A percentile compares a stretch with the other conserved stretches of the same genome.
Conservation (phyloP, 2,797 vertebrate species). For the Silurus lanzhouensis region DNA sequence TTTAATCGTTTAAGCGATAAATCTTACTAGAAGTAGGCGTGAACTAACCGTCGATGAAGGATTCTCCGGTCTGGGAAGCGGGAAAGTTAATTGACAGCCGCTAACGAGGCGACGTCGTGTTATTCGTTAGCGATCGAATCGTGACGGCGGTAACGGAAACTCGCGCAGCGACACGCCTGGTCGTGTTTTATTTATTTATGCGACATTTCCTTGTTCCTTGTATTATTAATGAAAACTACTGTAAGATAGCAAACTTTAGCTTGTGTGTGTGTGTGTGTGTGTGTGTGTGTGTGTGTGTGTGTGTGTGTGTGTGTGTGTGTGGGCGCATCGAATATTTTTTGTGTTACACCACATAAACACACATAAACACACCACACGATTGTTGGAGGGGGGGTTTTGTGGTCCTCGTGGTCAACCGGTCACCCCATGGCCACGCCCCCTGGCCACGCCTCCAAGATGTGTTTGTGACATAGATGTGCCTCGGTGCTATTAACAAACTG, state of each 20-base stretch:
- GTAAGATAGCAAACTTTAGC: no score
- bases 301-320: slow-evolving; percentile 8
- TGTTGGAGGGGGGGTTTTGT: no score
- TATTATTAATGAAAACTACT: background rate
- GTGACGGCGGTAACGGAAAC: no score
- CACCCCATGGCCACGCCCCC: background rate
- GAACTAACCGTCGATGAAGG: no score
- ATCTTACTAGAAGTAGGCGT: no score
- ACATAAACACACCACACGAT: background rate
- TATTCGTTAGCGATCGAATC: no score
- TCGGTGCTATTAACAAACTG: slow-evolving; percentile 40
- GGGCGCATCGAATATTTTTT: slow-evolving; percentile 19
- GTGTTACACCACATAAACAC: slow-evolving; percentile 4
- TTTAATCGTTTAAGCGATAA: no score
- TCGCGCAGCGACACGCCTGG: background rate
- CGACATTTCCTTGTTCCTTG: background rate
- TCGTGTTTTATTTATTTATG: background rate
- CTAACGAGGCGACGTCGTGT: no score
- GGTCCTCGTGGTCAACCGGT: background rate
- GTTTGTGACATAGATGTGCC: slow-evolving; percentile 42
- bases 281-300: slow-evolving; percentile 12
- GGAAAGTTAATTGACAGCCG: no score
- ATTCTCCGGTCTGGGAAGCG: no score
- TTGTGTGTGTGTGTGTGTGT: slow-evolving; percentile 7
- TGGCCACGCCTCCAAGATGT: slow-evolving; percentile 10